These are phyloP conservation scores for Ptychochromis oligacanthus DNA, from an alignment of 2,113 vertebrate genomes.

Conservation along the genomic window DNA sequence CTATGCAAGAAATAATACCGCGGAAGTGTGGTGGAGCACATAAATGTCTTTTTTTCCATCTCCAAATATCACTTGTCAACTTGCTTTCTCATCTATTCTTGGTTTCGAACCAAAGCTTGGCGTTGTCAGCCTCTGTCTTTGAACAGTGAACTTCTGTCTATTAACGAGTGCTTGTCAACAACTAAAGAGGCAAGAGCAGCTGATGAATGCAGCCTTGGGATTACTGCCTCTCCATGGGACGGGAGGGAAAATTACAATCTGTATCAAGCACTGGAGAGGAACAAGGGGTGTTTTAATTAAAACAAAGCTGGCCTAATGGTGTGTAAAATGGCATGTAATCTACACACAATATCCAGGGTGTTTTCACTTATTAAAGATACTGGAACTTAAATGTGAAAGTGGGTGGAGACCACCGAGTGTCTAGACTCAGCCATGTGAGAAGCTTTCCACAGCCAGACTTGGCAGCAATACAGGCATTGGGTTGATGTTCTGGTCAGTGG, in stretches of 20 bases:
- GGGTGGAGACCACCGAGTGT: slow-evolving; percentile 18
- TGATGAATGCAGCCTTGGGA: slow-evolving; percentile 87
- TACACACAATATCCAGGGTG: slow-evolving; percentile 81
- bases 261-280: slow-evolving; percentile 86
- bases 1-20: background rate
- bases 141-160: slow-evolving; percentile 64
- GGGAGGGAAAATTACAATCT: slow-evolving; percentile 83
- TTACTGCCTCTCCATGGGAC: slow-evolving; percentile 84
- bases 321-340: slow-evolving; percentile 93
- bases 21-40: background rate
- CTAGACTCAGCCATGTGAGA: slow-evolving; percentile 41
- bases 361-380: slow-evolving; percentile 84
- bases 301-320: slow-evolving; percentile 91
- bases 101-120: slow-evolving; percentile 53
- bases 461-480: slow-evolving; percentile 18
- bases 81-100: slow-evolving; percentile 51
- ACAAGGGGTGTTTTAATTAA: slow-evolving; percentile 91
- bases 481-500: slow-evolving; percentile 48
- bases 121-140: slow-evolving; percentile 39
- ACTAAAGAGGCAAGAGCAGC: slow-evolving; percentile 86
- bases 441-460: slow-evolving; percentile 38
- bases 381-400: slow-evolving; percentile 67
- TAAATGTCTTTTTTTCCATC: background rate
- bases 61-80: slow-evolving; percentile 34
- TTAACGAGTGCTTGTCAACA: slow-evolving; percentile 88